Base-by-base conservation (phyloP, 2,888 invertebrate species). In the Andrena dorsata region DNA sequence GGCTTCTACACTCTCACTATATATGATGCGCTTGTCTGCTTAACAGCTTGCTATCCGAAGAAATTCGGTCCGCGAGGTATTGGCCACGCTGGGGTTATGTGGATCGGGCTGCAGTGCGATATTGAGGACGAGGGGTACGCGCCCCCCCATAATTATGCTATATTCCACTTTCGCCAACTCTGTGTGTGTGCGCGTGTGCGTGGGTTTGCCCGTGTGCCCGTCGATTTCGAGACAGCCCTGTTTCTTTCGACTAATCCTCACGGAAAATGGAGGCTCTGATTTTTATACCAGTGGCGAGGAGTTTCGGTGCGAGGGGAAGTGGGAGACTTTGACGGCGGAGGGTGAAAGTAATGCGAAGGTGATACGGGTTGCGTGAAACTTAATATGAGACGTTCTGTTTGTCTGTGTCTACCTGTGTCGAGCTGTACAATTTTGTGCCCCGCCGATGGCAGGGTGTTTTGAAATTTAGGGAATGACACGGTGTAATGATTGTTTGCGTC, bases 11-110 rank as follows among this genome's bases (percentile, higher is more conserved):
- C 84, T 89, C 87, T 91, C 86, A 90, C 85, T 90, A 90, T 90
- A 91, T 90, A 91, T 90, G 89, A 90, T 90, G 88, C 91, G 90
- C 90, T 91, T 91, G 88, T 93, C 91, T 94, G 93, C 93, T 93
- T 93, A 93, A 94, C 95, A 98, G 98, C 97, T 95, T 99, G 98
- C 96, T 98, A 99, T 96, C 98, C 98, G 94, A 97, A 98, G 95
- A 97, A 97, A 95, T 98, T 97, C 96, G 98, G 98, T 91, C 98
- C 98, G 91, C 97, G 98, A 95, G 98, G 98, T 94, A 97, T 98
- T 95, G 98, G 98, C 93, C 98, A 98, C 95, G 97, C 98, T 92
- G 98, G 98, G 94, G 97, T 98, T 94, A 96, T 96, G 91, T 96
- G 97, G 94, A 95, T 97, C 94, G 97, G 97, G 93, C 96, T 97